phyloP scores from a whole-genome alignment of 2,888 invertebrate genomes.

The Diabrotica balteata region DNA sequence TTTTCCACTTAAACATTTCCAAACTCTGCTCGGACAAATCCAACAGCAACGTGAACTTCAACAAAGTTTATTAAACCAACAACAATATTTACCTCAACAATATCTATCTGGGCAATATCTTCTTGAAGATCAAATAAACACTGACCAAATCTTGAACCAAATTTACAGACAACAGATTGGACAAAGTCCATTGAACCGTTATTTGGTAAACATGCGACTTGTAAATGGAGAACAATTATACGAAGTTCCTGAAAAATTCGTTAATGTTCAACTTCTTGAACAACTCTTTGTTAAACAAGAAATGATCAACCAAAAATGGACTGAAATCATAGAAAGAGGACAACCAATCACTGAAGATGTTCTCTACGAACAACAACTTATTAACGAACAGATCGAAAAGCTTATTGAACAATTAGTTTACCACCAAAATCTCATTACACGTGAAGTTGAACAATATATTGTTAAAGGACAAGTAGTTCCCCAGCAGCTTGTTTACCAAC shows the following conservation, averaged over 20 bases:
- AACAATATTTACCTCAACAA: neutral
- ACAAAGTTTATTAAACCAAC: neutral
- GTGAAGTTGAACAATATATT: neutral
- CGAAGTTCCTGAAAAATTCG: neutral
- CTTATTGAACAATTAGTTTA: neutral
- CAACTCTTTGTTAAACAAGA: neutral
- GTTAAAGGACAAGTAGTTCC: slow-evolving; percentile 9
- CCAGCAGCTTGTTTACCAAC: neutral
- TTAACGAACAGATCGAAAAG: neutral
- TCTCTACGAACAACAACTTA: neutral
- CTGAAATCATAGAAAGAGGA: neutral
- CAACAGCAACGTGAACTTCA: slow-evolving; percentile 4
- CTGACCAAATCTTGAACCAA: neutral
- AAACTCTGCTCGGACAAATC: slow-evolving; percentile 3
- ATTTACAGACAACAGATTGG: neutral
- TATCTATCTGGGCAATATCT: too few relatives aligned
- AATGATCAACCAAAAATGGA: neutral
- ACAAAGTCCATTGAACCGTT: neutral
- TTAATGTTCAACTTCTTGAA: neutral
- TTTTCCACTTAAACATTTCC: neutral
- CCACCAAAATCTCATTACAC: neutral
- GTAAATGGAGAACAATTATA: neutral
- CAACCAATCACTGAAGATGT: neutral
- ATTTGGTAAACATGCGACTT: neutral
- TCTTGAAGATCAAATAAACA: neutral